Evolutionary conservation across 2,888 invertebrate species (phyloP).

Genomic region (Pollenia griseotomentosa): DNA sequence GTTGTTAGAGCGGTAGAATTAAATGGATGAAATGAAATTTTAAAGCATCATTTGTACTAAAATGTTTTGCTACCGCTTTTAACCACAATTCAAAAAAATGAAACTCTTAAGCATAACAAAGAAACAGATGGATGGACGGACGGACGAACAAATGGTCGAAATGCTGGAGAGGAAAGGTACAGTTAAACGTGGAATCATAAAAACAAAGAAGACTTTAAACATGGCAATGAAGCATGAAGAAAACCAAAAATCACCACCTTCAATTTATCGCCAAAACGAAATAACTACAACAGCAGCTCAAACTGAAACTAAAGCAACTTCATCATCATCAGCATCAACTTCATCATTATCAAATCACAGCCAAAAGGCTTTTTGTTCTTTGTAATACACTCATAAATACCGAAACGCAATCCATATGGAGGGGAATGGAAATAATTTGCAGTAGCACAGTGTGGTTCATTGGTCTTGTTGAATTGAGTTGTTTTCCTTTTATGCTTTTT

Average conservation of each 20-base stretch:
- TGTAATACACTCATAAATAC: constrained; percentile 46
- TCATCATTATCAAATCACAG: constrained; percentile 53
- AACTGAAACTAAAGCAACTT: constrained; percentile 15
- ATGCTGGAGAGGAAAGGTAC: background rate
- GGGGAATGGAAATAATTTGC: background rate
- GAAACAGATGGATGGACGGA: constrained; percentile 9
- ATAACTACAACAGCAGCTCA: constrained; percentile 9
- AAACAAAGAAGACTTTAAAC: background rate
- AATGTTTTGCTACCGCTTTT: constrained; percentile 67
- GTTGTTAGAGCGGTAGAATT: background rate
- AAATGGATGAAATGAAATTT: constrained; percentile 51
- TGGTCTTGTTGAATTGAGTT: constrained; percentile 26
- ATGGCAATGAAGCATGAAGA: constrained; percentile 47
- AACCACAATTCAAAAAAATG: constrained; percentile 51
- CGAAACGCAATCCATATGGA: constrained; percentile 1
- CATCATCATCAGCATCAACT: constrained; percentile 31
- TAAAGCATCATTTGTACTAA: constrained; percentile 68
- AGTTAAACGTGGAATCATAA: background rate
- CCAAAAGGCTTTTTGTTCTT: constrained; percentile 62
- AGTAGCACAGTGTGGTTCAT: background rate
- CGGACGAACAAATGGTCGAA: background rate
- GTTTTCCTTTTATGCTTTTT: constrained; percentile 19
- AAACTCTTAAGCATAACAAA: constrained; percentile 32
- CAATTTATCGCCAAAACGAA: constrained; percentile 52
- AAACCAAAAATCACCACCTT: constrained; percentile 64